These are phyloP conservation scores for crab-eating macaque (Macaca fascicularis) DNA, from an alignment of 2,113 vertebrate genomes.

Conservation along the genomic window DNA sequence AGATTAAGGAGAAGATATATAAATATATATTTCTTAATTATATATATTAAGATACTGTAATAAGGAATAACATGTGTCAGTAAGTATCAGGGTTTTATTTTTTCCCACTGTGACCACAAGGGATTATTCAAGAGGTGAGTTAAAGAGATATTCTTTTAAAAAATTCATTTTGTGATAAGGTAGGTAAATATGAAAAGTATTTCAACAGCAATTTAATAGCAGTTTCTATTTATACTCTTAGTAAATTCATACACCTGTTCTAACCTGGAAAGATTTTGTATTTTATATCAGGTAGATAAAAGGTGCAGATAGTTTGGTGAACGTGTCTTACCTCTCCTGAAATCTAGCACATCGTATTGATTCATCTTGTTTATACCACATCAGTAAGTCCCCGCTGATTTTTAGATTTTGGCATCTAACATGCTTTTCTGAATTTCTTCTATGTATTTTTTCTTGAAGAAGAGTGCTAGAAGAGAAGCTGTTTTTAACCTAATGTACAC, in stretches of 20 bases:
- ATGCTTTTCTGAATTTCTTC: conserved; percentile 18
- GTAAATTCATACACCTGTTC: background rate
- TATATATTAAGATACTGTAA: background rate
- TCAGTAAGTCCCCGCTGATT: background rate
- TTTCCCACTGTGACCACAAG: background rate
- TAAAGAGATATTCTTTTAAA: background rate
- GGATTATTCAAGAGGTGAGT: background rate
- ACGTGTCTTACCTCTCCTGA: background rate
- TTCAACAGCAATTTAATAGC: background rate
- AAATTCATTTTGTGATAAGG: background rate
- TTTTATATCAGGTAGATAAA: background rate
- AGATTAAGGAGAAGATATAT: background rate
- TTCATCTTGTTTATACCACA: conserved; percentile 29
- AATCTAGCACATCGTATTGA: background rate
- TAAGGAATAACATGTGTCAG: background rate
- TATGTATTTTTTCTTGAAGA: background rate
- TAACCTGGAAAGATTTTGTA: background rate
- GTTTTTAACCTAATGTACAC: background rate
- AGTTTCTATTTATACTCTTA: background rate
- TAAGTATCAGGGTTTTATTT: background rate
- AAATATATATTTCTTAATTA: too few species aligned
- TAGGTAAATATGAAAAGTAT: background rate
- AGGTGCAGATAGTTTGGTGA: background rate
- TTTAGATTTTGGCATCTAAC: conserved; percentile 38
- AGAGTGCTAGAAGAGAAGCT: background rate